These are phyloP conservation scores for Phycodurus eques DNA, from an alignment of 2,113 vertebrate genomes.

Conservation along the genomic window DNA sequence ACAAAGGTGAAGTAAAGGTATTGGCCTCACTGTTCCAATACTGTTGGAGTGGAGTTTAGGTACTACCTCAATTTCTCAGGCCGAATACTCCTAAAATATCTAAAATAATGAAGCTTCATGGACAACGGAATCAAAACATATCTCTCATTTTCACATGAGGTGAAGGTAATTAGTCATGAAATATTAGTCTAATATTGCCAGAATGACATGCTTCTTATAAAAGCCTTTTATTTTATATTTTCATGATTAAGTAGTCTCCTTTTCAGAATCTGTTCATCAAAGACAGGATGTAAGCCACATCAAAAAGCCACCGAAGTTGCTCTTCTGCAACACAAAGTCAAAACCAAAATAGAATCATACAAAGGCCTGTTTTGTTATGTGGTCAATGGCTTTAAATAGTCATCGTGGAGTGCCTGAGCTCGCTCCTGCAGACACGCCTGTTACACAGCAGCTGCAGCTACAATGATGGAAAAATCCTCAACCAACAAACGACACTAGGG, in stretches of 20 bases:
- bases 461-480: conserved; percentile 5
- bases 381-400: conserved; percentile 36
- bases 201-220: no score
- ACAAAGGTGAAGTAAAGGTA: no score
- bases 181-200: no score
- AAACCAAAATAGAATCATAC: conserved; percentile 33
- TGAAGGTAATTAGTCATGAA: no score
- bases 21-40: no score
- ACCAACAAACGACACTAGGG: conserved; percentile 36
- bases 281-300: conserved; percentile 39
- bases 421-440: conserved; percentile 54
- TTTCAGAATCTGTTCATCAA: conserved; percentile 33
- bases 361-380: conserved; percentile 46
- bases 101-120: no score
- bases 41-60: no score
- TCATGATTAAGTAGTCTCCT: background rate
- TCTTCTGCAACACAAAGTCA: conserved; percentile 45
- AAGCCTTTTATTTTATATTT: no score
- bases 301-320: conserved; percentile 35
- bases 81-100: no score
- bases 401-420: conserved; percentile 44
- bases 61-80: no score
- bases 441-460: conserved; percentile 46
- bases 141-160: no score
- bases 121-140: no score